Percentiles rank a stretch among this genome's conserved stretches.
Conservation (phyloP, 2,797 vertebrate species). For the Macropus fuliginosus region DNA sequence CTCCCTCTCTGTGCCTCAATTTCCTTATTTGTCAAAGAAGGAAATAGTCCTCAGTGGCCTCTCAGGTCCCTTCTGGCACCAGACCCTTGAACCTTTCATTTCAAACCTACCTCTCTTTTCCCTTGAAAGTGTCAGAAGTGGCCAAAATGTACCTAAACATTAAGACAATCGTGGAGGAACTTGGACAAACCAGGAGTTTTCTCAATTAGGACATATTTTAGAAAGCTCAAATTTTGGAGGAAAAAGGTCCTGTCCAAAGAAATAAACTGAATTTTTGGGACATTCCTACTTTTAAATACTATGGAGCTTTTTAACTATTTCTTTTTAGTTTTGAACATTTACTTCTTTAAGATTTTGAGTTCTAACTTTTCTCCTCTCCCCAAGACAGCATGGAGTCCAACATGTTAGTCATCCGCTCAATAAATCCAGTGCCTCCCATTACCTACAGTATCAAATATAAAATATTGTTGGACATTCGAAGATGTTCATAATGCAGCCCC, state of each 20-base stretch:
- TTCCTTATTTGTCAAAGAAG: not conserved
- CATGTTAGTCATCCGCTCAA: not conserved
- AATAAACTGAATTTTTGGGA: not conserved
- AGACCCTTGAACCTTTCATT: not conserved
- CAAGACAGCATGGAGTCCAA: not conserved
- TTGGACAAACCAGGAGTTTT: not conserved
- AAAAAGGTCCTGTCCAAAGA: not conserved
- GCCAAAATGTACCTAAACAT: not conserved
- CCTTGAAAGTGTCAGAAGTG: not conserved
- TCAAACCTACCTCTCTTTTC: not conserved
- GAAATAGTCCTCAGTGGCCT: not conserved
- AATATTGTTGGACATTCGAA: not conserved
- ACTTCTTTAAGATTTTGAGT: too few species aligned
- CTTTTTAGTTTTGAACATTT: too few species aligned
- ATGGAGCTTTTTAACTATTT: not conserved
- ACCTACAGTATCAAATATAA: not conserved
- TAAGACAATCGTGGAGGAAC: not conserved
- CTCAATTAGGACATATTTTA: not conserved
- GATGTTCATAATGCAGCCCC: not conserved
- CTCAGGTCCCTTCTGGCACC: not conserved
- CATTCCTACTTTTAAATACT: not conserved
- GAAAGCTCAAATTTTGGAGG: not conserved
- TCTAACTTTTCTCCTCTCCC: too few species aligned
- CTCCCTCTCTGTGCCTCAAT: not conserved
- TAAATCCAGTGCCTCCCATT: not conserved